Base-by-base conservation (phyloP, 2,797 vertebrate species). In the Crocidura indochinensis region DNA sequence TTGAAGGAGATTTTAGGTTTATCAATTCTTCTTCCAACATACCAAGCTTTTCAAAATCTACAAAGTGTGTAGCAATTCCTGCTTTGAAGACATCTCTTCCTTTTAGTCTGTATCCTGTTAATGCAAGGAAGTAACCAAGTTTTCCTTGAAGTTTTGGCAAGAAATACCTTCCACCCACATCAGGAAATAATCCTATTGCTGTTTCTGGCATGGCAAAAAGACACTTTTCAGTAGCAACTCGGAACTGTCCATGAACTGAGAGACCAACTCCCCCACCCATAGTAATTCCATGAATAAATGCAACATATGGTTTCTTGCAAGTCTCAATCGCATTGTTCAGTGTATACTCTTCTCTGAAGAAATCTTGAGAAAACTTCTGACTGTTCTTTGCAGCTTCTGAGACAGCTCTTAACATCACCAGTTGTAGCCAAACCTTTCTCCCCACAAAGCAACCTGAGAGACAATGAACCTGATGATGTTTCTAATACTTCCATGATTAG, bases 191-290 rank as follows among this genome's bases (percentile, higher is more conserved):
- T 47, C 99, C 99, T 99, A 99, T 99, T 95, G 98, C 98, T 1
- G 99, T 99, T 98, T 99, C 99, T 62, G 99, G 99, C 99, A 99
- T 99, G 79, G 99, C 99, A 56, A 99, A 99, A 94, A 99, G 19
- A 0, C 99, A 99, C 97, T 98, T 99, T 97, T 99, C 99, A 0
- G 99, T 99, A 92, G 99, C 99, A 93, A 99, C 99, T 95, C 99
- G 98, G 95, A 99, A 99, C 6, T 93, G 98, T 0, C 99, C 99
- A 22, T 99, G 99, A 88, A 99, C 97, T 0, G 99, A 99, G 44
- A 99, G 68, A 8, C 99, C 99, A 8, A 99, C 99, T 49, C 99
- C 99, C 99, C n/a, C n/a, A n/a, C n/a, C n/a, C n/a, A n/a, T 56
- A 56, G 20, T 56, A 19, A 15, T 20, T 56, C 53, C 53, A n/a